Evolutionary conservation across 1,140 invertebrate species (phyloP), one percentile per base, ranked within the genome.

Genomic region (Cryptotermes secundus): DNA sequence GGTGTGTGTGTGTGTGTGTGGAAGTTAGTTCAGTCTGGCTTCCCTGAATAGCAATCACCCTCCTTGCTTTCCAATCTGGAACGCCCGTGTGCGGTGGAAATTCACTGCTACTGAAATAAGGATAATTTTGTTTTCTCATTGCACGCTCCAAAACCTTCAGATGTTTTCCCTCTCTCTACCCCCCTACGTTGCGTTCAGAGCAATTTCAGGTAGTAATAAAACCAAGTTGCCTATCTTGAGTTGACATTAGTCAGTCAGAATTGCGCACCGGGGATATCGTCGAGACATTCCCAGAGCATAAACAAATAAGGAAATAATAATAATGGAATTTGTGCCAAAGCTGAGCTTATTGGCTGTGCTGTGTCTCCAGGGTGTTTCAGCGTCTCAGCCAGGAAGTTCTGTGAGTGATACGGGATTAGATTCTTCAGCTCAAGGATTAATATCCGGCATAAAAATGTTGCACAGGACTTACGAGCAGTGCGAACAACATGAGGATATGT

Each of bases 391-490:
- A 7, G 26, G 9, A 72, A 72, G 59, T 72, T 72, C 59, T 72
- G n/a, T 31, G 9, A 72, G 59, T 72, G 59, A 26, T 72, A 72
- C 10, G 12, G 59, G 26, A 72, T 26, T 16, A 2, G 59, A 72
- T 4, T 6, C 7, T n/a, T n/a, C 59, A 26, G 59, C n/a, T 26
- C n/a, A n/a, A n/a, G 59, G 59, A 72, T n/a, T 72, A 6, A 12
- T 16, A n/a, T 72, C 59, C 14, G 84, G 84, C 6, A 34, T 84
- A 26, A 49, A 53, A 79, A 80, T 84, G 53, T 7, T 82, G 53
- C 31, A 31, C 24, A 38, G 90, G 86, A 90, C 93, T 79, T 94
- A 93, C 86, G 89, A 91, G 42, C 91, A 92, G 84, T 95, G 94
- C 87, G 91, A 92, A 83, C 88, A 90, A 49, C 92, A 91, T 49